Evolutionary conservation across 2,113 vertebrate species (phyloP).

Genomic region (Siniperca knerii): DNA sequence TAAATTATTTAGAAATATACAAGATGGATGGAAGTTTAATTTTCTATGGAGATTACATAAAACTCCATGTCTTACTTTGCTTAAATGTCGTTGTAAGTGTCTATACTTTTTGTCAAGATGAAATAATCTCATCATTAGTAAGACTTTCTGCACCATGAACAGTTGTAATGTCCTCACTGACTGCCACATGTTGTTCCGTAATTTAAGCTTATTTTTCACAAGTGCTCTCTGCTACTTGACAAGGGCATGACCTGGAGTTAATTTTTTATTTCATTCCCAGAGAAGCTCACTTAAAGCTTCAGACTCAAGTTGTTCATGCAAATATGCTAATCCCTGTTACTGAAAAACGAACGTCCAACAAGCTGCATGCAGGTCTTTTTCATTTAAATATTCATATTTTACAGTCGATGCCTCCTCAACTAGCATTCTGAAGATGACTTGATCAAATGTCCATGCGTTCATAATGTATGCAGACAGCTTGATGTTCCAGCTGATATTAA

Average conservation of each 20-base stretch:
- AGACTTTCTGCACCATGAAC: neutral
- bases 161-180: neutral
- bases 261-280: neutral
- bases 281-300: slow-evolving; percentile 7
- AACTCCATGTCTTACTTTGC: neutral
- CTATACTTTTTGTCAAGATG: neutral
- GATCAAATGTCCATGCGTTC: neutral
- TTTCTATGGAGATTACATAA: neutral
- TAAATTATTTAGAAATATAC: slow-evolving; percentile 65
- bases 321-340: neutral
- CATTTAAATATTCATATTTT: slow-evolving; percentile 37
- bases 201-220: slow-evolving; percentile 13
- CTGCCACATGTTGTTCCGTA: neutral
- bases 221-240: slow-evolving; percentile 8
- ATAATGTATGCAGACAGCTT: neutral
- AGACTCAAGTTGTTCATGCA: neutral
- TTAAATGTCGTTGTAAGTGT: neutral
- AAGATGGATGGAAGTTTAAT: neutral
- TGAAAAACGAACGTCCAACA: neutral
- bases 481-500: slow-evolving; percentile 23
- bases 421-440: neutral
- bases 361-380: neutral
- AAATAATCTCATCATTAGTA: neutral
- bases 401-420: neutral
- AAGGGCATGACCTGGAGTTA: neutral